Conservation (phyloP, 2,888 invertebrate genomes). For the Drosophila mettleri region DNA sequence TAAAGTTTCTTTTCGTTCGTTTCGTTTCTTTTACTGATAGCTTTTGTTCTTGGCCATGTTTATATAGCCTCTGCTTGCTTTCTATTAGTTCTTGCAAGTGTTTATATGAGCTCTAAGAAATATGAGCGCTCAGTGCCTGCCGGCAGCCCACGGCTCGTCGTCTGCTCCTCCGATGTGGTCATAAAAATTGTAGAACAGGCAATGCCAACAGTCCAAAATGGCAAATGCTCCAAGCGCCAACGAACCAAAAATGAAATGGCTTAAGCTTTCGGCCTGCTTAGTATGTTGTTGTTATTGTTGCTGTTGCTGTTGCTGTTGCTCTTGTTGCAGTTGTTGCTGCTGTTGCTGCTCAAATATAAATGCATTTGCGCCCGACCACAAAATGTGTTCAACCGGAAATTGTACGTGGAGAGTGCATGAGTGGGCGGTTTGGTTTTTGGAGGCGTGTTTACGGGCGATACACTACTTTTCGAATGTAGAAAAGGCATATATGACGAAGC, state of each 20-base stretch:
- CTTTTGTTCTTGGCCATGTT: conserved; percentile 49
- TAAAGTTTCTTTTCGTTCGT: conserved; percentile 29
- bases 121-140: conserved; percentile 61
- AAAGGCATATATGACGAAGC: not conserved
- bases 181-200: conserved; percentile 53
- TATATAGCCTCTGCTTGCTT: conserved; percentile 52
- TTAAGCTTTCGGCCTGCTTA: conserved; percentile 72
- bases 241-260: conserved; percentile 80
- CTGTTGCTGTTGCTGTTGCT: conserved; percentile 33
- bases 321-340: conserved; percentile 34
- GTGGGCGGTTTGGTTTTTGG: conserved; percentile 51
- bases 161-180: conserved; percentile 32
- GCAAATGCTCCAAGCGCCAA: conserved; percentile 68
- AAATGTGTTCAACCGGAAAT: conserved; percentile 83
- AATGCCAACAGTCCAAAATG: conserved; percentile 66
- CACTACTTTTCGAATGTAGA: not conserved
- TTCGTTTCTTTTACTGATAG: conserved; percentile 25
- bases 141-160: not conserved
- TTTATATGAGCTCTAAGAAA: conserved; percentile 68
- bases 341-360: conserved; percentile 75
- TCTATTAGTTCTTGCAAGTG: conserved; percentile 68
- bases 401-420: conserved; percentile 75
- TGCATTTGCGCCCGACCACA: conserved; percentile 81
- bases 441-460: conserved; percentile 8
- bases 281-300: conserved; percentile 29